These are phyloP conservation scores for Meles meles DNA, from an alignment of 2,113 vertebrate genomes.

Conservation along the genomic window DNA sequence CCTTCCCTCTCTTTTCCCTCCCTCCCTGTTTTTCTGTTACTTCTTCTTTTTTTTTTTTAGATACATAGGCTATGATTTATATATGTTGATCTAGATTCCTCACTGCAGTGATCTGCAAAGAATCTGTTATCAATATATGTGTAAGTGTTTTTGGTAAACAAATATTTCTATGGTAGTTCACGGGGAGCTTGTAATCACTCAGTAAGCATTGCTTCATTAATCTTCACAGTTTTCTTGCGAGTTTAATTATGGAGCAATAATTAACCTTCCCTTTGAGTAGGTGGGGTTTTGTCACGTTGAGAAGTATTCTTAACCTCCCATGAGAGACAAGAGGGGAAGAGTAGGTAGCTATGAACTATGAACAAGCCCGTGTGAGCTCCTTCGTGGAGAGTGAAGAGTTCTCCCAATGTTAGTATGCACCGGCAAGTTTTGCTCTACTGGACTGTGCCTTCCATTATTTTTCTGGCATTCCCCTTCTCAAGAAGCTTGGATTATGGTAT, in stretches of 20 bases:
- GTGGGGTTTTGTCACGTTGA: conserved; percentile 51
- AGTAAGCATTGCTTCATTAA: conserved; percentile 58
- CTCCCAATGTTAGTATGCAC: fast-evolving
- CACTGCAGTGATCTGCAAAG: background rate
- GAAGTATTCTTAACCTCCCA: conserved; percentile 36
- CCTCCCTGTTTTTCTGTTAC: background rate
- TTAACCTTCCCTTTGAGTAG: conserved; percentile 66
- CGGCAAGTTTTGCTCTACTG: background rate
- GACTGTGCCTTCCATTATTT: background rate
- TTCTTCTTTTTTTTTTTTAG: background rate
- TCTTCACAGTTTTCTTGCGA: conserved; percentile 61
- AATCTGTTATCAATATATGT: background rate
- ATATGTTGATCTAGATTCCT: background rate
- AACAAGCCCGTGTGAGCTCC: background rate
- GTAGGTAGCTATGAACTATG: background rate
- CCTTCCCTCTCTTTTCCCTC: background rate
- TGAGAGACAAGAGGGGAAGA: background rate
- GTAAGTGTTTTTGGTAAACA: conserved; percentile 47
- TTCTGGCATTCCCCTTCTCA: background rate
- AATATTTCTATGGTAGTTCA: conserved; percentile 39
- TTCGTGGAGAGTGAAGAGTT: background rate
- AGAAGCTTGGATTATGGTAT: background rate
- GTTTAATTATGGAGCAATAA: conserved; percentile 62
- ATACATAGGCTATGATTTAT: background rate
- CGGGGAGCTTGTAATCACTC: conserved; percentile 40